A percentile compares a stretch with the other conserved stretches of the same genome.
Evolutionary conservation across 2,888 invertebrate species (phyloP).

Genomic region (Parapristionchus giblindavisi): DNA sequence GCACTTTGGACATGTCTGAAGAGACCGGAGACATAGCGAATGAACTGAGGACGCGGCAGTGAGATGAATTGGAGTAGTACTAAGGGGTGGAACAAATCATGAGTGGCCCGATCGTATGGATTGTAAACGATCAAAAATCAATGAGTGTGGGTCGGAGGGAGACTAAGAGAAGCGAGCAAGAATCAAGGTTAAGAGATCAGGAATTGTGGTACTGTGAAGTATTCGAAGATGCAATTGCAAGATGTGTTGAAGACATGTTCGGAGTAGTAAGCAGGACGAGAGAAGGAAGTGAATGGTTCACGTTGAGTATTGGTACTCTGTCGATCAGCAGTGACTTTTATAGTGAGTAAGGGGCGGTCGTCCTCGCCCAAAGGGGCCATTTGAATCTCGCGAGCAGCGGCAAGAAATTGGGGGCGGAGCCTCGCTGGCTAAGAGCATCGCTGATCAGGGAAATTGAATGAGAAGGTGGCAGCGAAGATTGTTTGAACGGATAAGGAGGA

Average conservation of each 20-base stretch:
- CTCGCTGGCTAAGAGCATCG: too few species aligned
- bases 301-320: neutral
- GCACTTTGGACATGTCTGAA: conserved; percentile 26
- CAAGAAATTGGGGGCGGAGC: too few species aligned
- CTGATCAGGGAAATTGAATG: neutral
- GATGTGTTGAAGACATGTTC: too few species aligned
- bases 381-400: too few species aligned
- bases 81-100: too few species aligned
- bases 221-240: too few species aligned
- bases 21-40: neutral
- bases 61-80: too few species aligned
- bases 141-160: neutral
- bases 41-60: neutral
- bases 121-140: neutral
- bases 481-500: too few species aligned
- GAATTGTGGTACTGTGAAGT: neutral
- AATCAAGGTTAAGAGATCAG: neutral
- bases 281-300: neutral
- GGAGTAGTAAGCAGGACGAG: too few species aligned
- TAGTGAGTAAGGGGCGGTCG: neutral
- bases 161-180: too few species aligned
- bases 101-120: too few species aligned
- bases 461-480: conserved; percentile 6
- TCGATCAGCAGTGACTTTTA: too few species aligned
- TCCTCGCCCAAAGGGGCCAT: neutral